Evolutionary conservation across 53 echinoderm and acorn worm species (phyloP).

Genomic region (Hippasteria phrygiana): DNA sequence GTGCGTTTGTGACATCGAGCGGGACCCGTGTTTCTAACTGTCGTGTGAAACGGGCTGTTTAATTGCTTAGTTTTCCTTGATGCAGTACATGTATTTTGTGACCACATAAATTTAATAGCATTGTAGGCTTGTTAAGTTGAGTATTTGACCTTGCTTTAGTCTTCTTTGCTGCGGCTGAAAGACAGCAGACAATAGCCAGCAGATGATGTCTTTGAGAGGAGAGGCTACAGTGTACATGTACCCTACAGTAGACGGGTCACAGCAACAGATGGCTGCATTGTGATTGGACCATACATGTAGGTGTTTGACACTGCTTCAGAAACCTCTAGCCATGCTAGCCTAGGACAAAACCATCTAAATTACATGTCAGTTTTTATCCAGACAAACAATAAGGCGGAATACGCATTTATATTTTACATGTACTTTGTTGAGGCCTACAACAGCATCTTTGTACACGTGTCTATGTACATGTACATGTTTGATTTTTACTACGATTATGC

Average conservation of each 20-base stretch:
- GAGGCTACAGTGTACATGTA: too few relatives aligned
- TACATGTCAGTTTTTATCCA: neutral
- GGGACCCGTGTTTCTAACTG: too few relatives aligned
- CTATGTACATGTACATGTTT: too few relatives aligned
- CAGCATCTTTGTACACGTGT: too few relatives aligned
- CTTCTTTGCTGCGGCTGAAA: constrained; percentile 31
- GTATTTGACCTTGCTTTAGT: constrained; percentile 40
- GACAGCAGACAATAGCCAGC: constrained; percentile 32
- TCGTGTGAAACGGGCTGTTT: too few relatives aligned
- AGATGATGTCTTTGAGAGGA: constrained; percentile 31
- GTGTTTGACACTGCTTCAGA: constrained; percentile 3
- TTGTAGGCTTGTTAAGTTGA: neutral
- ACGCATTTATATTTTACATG: neutral
- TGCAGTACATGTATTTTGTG: too few relatives aligned
- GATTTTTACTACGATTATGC: too few relatives aligned
- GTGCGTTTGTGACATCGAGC: too few relatives aligned
- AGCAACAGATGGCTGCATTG: constrained; percentile 61
- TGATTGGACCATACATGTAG: constrained; percentile 27
- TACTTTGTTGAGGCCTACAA: too few relatives aligned
- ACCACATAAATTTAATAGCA: too few relatives aligned
- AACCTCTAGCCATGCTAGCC: constrained; percentile 6
- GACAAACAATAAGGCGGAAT: neutral
- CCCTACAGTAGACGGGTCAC: neutral
- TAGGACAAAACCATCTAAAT: neutral
- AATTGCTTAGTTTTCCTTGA: too few relatives aligned